phyloP scores from a whole-genome alignment of 2,797 vertebrate species.

The Oreortyx pictus region DNA sequence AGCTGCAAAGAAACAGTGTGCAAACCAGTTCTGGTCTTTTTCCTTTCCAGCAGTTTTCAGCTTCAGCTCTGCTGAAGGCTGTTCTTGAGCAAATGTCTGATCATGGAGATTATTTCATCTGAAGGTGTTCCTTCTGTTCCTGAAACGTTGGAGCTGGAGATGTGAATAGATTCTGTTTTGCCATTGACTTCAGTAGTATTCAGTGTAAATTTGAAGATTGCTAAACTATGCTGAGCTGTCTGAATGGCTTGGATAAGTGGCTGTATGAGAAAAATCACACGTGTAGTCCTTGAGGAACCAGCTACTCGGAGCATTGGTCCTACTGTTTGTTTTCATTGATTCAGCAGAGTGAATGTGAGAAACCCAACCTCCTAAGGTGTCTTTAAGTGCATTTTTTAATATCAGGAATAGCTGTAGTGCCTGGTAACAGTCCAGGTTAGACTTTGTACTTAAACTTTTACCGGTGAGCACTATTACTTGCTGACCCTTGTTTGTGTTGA shows the following conservation, averaged over 20 bases:
- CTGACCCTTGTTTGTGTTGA: constrained; percentile 30
- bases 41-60: not conserved
- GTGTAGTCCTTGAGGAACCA: not conserved
- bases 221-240: not conserved
- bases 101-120: not conserved
- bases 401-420: fast-evolving
- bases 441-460: constrained; percentile 51
- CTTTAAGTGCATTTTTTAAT: not conserved
- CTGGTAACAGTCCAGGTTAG: not conserved
- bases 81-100: not conserved
- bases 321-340: not conserved
- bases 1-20: not conserved
- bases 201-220: not conserved
- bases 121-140: not conserved
- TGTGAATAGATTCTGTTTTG: not conserved
- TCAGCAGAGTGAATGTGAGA: not conserved
- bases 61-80: not conserved
- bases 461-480: not conserved
- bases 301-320: not conserved
- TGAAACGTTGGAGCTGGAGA: not conserved
- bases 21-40: not conserved
- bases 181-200: not conserved
- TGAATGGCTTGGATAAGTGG: not conserved
- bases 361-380: not conserved
- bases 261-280: not conserved